Evolutionary conservation across 2,797 vertebrate species (phyloP).

Genomic region (Coluber constrictor): DNA sequence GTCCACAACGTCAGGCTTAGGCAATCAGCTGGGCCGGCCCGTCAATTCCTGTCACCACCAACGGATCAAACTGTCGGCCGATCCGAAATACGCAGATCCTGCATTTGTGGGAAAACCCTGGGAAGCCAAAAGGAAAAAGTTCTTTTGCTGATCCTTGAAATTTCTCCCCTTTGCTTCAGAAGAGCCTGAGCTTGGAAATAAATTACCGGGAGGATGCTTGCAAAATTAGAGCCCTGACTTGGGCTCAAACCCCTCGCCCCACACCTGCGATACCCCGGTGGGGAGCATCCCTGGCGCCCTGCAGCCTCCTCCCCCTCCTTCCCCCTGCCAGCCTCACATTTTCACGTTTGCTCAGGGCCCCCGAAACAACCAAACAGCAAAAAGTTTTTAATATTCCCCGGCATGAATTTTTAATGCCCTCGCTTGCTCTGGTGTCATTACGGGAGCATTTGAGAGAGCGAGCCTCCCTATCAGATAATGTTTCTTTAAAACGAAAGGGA

Average conservation of each 20-base stretch:
- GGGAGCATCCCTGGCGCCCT: not conserved
- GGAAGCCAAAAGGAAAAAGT: not conserved
- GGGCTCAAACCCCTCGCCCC: not conserved
- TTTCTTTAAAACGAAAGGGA: slow-evolving; percentile 45
- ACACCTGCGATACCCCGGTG: not conserved
- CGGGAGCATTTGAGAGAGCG: slow-evolving; percentile 60
- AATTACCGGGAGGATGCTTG: not conserved
- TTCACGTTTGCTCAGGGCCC: slow-evolving; percentile 62
- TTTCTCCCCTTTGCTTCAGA: not conserved
- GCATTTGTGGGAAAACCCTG: too few relatives aligned
- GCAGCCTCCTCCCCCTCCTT: slow-evolving; percentile 43
- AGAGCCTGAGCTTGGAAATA: not conserved
- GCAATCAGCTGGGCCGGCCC: too few relatives aligned
- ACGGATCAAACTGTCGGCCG: too few relatives aligned
- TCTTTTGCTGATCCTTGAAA: not conserved
- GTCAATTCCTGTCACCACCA: too few relatives aligned
- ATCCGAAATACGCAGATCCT: too few relatives aligned
- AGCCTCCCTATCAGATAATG: slow-evolving; percentile 63
- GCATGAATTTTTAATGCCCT: slow-evolving; percentile 72
- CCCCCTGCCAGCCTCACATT: slow-evolving; percentile 50
- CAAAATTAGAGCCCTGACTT: too few relatives aligned
- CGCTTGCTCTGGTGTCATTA: slow-evolving; percentile 67
- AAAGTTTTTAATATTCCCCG: slow-evolving; percentile 70
- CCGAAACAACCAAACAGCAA: slow-evolving; percentile 59
- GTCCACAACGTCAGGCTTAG: too few relatives aligned